A percentile compares a stretch with the other conserved stretches of the same genome.
phyloP scores from a whole-genome alignment of 2,113 vertebrate genomes.

The Cyprinus carpio region DNA sequence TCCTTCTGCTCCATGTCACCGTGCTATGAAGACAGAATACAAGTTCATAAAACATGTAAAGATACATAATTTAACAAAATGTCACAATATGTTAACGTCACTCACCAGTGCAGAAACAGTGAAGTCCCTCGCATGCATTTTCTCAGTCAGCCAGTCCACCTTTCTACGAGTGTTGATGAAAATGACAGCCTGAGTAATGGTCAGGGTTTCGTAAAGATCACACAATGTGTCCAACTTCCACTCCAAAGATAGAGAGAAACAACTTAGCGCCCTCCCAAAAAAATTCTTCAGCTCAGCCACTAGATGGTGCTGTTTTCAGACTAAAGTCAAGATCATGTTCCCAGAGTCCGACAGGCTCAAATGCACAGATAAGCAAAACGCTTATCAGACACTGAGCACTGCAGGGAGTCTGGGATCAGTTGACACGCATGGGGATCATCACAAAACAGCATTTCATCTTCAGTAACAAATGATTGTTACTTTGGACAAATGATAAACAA shows the following conservation, averaged over 20 bases:
- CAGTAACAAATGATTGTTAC: not conserved
- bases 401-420: slow-evolving; percentile 55
- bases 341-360: slow-evolving; percentile 20
- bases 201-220: slow-evolving; percentile 60
- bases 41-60: not conserved
- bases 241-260: slow-evolving; percentile 66
- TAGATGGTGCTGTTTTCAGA: slow-evolving; percentile 36
- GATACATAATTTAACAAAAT: too few relatives aligned
- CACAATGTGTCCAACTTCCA: slow-evolving; percentile 92
- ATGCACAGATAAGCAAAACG: slow-evolving; percentile 27
- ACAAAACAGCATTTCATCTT: slow-evolving; percentile 37
- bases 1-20: slow-evolving; percentile 95
- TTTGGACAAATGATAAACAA: not conserved
- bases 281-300: not conserved
- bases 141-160: slow-evolving; percentile 93
- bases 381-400: slow-evolving; percentile 1
- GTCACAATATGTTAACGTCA: not conserved
- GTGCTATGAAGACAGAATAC: slow-evolving; percentile 67
- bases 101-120: slow-evolving; percentile 88
- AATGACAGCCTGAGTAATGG: slow-evolving; percentile 90
- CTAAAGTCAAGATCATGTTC: slow-evolving; percentile 40
- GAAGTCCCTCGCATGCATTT: slow-evolving; percentile 91
- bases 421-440: slow-evolving; percentile 63
- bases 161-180: slow-evolving; percentile 92
- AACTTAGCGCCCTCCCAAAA: not conserved